A percentile compares a stretch with the other conserved stretches of the same genome.
These are phyloP conservation scores for Centropyge bicolor DNA, from an alignment of 2,797 vertebrate genomes.

Conservation along the genomic window DNA sequence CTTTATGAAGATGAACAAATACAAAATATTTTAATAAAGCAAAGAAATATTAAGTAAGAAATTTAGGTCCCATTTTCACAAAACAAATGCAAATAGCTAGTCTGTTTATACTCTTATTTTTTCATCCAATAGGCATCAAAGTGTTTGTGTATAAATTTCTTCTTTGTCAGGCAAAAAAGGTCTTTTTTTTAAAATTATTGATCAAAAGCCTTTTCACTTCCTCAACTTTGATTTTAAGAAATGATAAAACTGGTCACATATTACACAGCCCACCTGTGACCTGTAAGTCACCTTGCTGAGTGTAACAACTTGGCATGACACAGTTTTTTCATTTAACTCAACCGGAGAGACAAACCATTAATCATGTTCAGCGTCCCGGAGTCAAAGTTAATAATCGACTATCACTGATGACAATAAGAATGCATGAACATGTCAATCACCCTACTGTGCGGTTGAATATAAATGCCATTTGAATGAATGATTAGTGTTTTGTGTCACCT, in stretches of 20 bases:
- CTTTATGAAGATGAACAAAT: too few species aligned
- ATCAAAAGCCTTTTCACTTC: background rate
- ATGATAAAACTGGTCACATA: too few species aligned
- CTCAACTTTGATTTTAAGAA: background rate
- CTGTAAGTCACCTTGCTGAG: conserved; percentile 14
- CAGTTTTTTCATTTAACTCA: background rate
- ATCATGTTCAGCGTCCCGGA: background rate
- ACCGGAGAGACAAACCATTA: background rate
- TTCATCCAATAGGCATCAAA: too few species aligned
- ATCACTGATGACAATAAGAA: background rate
- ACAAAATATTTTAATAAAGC: too few species aligned
- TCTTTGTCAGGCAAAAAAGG: too few species aligned
- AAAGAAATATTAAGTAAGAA: too few species aligned
- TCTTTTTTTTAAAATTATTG: too few species aligned
- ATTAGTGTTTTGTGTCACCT: background rate
- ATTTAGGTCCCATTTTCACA: too few species aligned
- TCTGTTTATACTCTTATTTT: too few species aligned
- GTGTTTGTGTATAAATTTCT: too few species aligned
- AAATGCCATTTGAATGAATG: background rate
- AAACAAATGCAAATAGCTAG: too few species aligned
- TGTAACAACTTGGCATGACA: background rate
- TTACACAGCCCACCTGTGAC: background rate
- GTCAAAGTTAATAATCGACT: conserved; percentile 42
- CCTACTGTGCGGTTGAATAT: background rate
- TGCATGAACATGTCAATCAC: background rate